Conservation (phyloP, 2,797 vertebrate genomes). For the Tenualosa ilisha region DNA sequence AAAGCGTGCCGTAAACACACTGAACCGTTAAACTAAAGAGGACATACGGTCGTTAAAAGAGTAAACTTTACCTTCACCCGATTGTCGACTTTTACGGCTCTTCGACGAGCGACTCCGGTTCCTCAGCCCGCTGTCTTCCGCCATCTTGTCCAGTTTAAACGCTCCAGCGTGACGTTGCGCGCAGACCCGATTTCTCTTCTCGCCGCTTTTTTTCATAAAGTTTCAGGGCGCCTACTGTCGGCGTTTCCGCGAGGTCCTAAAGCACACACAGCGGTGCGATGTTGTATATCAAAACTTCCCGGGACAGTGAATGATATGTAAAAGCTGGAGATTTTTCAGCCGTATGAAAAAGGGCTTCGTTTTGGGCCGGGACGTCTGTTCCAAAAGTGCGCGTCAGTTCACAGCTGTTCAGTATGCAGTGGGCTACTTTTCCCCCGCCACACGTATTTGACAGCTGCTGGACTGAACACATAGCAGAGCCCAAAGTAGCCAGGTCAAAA, state of each 20-base stretch:
- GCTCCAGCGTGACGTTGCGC: conserved; percentile 74
- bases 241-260: conserved; percentile 42
- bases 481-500: not conserved
- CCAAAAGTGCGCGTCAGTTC: not conserved
- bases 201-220: not conserved
- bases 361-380: not conserved
- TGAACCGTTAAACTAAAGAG: not conserved
- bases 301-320: not conserved
- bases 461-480: not conserved
- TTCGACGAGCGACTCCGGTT: conserved; percentile 66
- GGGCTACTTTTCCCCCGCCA: not conserved
- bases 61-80: conserved; percentile 68
- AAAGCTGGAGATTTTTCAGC: not conserved
- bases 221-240: conserved; percentile 7
- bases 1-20: not conserved
- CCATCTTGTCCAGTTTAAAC: conserved; percentile 92
- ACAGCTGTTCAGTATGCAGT: not conserved
- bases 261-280: not conserved
- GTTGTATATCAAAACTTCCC: too few relatives aligned
- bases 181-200: conserved; percentile 41
- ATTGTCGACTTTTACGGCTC: conserved; percentile 59
- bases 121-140: conserved; percentile 83
- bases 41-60: not conserved
- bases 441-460: not conserved
- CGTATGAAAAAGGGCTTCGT: not conserved